These are phyloP conservation scores for Petrolisthes manimaculis DNA, from an alignment of 2,888 invertebrate species.

Conservation along the genomic window DNA sequence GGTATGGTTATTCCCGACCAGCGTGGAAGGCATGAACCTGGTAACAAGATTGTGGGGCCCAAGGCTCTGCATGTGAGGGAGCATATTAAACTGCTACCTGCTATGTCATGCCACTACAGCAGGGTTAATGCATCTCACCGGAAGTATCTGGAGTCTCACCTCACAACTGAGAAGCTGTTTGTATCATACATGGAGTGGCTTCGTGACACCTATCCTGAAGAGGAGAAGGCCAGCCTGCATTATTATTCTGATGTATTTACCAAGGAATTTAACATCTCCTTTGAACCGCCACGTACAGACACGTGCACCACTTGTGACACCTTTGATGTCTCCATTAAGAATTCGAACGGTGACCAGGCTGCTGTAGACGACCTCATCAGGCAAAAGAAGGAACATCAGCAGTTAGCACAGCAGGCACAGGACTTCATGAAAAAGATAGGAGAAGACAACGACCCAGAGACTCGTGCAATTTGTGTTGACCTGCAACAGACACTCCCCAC, in stretches of 20 bases:
- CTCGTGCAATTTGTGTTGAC: neutral
- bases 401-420: constrained; percentile 28
- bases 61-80: constrained; percentile 16
- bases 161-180: constrained; percentile 23
- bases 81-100: constrained; percentile 43
- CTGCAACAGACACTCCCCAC: neutral
- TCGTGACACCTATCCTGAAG: neutral
- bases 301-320: constrained; percentile 33
- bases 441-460: neutral
- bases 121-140: constrained; percentile 23
- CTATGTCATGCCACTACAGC: constrained; percentile 22
- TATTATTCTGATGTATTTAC: constrained; percentile 30
- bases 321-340: constrained; percentile 9
- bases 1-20: constrained; percentile 14
- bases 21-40: constrained; percentile 4
- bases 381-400: neutral
- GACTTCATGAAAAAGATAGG: constrained; percentile 7
- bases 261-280: constrained; percentile 40
- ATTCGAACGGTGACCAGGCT: constrained; percentile 7
- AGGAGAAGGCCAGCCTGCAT: constrained; percentile 30
- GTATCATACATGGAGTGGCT: constrained; percentile 26
- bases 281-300: constrained; percentile 35
- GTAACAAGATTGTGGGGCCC: constrained; percentile 27
- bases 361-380: too few species aligned
- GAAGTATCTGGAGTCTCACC: constrained; percentile 27